Evolutionary conservation across 2,797 vertebrate genomes (phyloP).

Genomic region (Fistularia commersonii): DNA sequence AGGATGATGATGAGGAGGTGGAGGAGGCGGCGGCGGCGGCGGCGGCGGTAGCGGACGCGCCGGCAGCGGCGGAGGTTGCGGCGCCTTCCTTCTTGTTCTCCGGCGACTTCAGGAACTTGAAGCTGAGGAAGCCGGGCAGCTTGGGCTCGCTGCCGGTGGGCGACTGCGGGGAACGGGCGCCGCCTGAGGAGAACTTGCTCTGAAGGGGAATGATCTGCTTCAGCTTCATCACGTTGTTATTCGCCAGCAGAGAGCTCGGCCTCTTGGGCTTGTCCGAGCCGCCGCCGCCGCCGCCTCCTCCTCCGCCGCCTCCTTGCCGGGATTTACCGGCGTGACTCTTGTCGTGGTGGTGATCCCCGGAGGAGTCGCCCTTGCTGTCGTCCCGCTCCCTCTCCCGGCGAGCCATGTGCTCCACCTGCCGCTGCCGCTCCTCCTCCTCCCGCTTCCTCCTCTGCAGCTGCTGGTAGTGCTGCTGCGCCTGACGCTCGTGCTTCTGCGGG

Average conservation of each 20-base stretch:
- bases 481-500: constrained; percentile 91
- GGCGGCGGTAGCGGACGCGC: too few relatives aligned
- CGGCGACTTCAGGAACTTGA: constrained; percentile 95
- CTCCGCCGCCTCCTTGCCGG: constrained; percentile 73
- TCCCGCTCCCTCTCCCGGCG: constrained; percentile 87
- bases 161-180: constrained; percentile 84
- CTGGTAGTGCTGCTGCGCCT: constrained; percentile 95
- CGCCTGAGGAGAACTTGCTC: constrained; percentile 86
- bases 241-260: constrained; percentile 92
- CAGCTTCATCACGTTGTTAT: constrained; percentile 96
- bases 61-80: constrained; percentile 22
- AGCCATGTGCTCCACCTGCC: constrained; percentile 89
- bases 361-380: constrained; percentile 79
- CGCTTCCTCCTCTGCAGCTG: constrained; percentile 92
- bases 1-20: constrained; percentile 29
- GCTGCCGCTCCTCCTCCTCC: constrained; percentile 94
- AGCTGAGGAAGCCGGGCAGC: constrained; percentile 92
- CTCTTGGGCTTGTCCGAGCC: constrained; percentile 88
- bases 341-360: constrained; percentile 79
- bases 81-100: constrained; percentile 84
- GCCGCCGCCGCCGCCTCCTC: constrained; percentile 56
- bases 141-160: constrained; percentile 89
- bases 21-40: constrained; percentile 19
- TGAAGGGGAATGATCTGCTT: constrained; percentile 98
- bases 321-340: constrained; percentile 79